Conservation (phyloP, 1,140 invertebrate genomes). For the fruit fly (Drosophila melanogaster) region Release_6_plus_ISO1_MT NT_037436.4:20903001-20903500, state of each 20-base stretch:
- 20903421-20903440: constrained; percentile 79
- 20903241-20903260: constrained; percentile 59
- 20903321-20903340: constrained; percentile 67
- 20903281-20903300: constrained; percentile 39
- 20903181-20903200: constrained; percentile 19
- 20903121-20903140: constrained; percentile 61
- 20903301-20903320: constrained; percentile 14
- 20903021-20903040: constrained; percentile 43
- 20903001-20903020: constrained; percentile 63
- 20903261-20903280: constrained; percentile 78
- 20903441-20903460: constrained; percentile 76
- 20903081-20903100: neutral
- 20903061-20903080: constrained; percentile 47
- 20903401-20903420: constrained; percentile 71
- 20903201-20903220: constrained; percentile 79
- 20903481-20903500: constrained; percentile 25
- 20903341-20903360: constrained; percentile 72
- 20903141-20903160: constrained; percentile 30
- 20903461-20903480: constrained; percentile 52
- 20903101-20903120: constrained; percentile 6
- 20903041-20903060: constrained; percentile 21
- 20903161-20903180: constrained; percentile 16
- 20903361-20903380: constrained; percentile 31
- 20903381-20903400: constrained; percentile 34
- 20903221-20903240: constrained; percentile 14